phyloP scores from a whole-genome alignment of 2,113 vertebrate species.

The Sinocyclocheilus grahami region DNA sequence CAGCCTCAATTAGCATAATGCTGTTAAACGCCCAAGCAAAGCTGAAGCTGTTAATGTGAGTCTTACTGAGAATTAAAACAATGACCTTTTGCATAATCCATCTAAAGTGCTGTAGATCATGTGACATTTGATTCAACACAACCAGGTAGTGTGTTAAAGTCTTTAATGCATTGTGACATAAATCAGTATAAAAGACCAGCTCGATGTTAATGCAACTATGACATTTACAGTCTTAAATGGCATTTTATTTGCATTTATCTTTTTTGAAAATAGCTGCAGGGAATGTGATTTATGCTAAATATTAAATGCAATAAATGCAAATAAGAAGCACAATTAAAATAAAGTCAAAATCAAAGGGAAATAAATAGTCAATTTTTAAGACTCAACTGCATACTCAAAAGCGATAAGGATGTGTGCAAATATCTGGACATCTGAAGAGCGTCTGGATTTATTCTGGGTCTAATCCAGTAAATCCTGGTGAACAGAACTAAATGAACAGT shows the following conservation, averaged over 20 bases:
- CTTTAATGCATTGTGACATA: neutral
- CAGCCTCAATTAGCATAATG: conserved; percentile 3
- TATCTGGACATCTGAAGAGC: neutral
- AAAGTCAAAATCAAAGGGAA: no score
- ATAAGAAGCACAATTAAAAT: neutral
- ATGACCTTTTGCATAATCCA: conserved; percentile 6
- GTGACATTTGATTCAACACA: neutral
- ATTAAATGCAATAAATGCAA: neutral
- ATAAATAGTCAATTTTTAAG: no score
- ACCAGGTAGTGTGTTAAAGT: neutral
- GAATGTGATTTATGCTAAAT: neutral
- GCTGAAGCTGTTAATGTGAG: neutral
- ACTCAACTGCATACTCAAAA: neutral
- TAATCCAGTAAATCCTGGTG: neutral
- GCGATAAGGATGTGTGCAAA: neutral
- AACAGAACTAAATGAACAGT: neutral
- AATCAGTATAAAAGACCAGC: neutral
- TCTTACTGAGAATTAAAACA: neutral
- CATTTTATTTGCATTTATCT: neutral
- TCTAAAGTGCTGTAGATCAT: neutral
- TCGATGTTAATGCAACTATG: neutral
- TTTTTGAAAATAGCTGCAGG: neutral
- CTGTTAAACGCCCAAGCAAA: conserved; percentile 19
- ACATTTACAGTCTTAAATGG: neutral
- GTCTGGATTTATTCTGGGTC: neutral